Conservation (phyloP, 2,888 invertebrate genomes). For the Chrysotoxum bicinctum region DNA sequence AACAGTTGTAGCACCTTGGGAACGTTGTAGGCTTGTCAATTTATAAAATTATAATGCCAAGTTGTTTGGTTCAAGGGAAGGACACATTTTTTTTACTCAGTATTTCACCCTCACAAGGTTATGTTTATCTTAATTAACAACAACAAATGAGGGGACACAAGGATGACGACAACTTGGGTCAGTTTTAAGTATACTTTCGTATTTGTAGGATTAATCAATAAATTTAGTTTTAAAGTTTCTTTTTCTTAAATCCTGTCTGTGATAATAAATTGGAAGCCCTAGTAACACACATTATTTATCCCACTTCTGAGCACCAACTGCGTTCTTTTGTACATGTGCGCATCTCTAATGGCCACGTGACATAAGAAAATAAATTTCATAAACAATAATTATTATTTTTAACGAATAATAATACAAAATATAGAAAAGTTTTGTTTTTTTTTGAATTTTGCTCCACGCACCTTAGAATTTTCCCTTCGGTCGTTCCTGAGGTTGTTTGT, state of each 20-base stretch:
- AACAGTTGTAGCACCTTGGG: constrained; percentile 36
- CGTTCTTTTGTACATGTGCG: constrained; percentile 49
- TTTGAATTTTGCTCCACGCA: constrained; percentile 40
- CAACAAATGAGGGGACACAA: constrained; percentile 14
- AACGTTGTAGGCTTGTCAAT: constrained; percentile 13
- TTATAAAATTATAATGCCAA: constrained; percentile 36
- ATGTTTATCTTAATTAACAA: constrained; percentile 45
- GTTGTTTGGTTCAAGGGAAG: constrained; percentile 8
- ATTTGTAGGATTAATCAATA: constrained; percentile 62
- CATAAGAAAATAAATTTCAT: constrained; percentile 11
- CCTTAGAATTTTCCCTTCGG: constrained; percentile 62
- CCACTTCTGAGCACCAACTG: constrained; percentile 11
- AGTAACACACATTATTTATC: constrained; percentile 21
- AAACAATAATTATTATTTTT: constrained; percentile 1
- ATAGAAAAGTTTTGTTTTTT: not conserved
- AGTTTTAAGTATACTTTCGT: not conserved
- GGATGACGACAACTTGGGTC: constrained; percentile 30
- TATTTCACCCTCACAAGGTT: not conserved
- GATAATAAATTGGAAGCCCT: constrained; percentile 19
- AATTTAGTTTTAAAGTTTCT: constrained; percentile 16
- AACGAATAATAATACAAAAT: not conserved
- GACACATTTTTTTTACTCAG: not conserved
- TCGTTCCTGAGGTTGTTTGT: constrained; percentile 62
- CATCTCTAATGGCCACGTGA: constrained; percentile 53
- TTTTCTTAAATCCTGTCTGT: not conserved